phyloP scores from a whole-genome alignment of 2,888 invertebrate genomes.

The Ennomos erosarius region DNA sequence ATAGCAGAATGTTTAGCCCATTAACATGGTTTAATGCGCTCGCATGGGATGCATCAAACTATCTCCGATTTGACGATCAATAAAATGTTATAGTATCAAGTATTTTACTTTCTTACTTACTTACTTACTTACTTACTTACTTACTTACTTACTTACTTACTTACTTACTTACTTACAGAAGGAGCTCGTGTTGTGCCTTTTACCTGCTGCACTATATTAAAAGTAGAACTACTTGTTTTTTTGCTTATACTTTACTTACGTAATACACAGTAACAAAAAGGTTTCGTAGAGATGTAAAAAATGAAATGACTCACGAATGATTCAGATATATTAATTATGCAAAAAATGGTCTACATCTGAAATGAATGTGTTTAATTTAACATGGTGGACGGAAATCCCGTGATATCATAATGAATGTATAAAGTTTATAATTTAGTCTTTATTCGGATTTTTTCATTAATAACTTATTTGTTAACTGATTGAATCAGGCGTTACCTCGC shows the following conservation, averaged over 20 bases:
- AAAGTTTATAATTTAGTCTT: constrained; percentile 1
- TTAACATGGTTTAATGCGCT: constrained; percentile 22
- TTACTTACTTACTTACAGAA: no score
- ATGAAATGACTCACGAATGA: constrained; percentile 18
- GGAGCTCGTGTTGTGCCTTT: no score
- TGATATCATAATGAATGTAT: constrained; percentile 1
- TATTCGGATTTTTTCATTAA: not conserved
- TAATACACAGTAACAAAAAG: constrained; percentile 1
- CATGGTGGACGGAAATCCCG: constrained; percentile 18
- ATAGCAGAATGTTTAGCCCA: constrained; percentile 32
- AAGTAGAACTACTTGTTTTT: not conserved
- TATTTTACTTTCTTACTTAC: no score
- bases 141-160: no score
- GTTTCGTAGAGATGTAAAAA: constrained; percentile 10
- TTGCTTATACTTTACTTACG: not conserved
- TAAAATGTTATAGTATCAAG: not conserved
- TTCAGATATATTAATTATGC: constrained; percentile 11
- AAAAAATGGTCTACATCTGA: constrained; percentile 15
- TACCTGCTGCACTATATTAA: no score
- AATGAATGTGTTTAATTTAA: constrained; percentile 14
- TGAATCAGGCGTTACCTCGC: no score
- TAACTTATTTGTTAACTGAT: no score
- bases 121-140: no score
- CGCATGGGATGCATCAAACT: constrained; percentile 25
- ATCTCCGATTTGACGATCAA: constrained; percentile 6